phyloP scores from a whole-genome alignment of 2,888 invertebrate species.

The Poecilus cupreus region DNA sequence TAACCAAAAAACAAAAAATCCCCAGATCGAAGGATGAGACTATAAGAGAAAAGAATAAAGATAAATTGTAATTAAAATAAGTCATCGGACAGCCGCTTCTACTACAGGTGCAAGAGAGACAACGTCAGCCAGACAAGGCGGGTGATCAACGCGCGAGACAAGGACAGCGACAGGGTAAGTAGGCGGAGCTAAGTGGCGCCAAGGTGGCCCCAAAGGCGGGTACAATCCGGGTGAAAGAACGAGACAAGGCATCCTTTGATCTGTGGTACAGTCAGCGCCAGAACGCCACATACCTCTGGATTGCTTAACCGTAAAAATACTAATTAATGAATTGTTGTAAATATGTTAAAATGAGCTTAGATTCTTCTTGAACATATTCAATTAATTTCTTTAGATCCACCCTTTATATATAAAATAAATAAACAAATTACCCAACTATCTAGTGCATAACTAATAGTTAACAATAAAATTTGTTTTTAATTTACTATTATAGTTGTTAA shows the following conservation, averaged over 20 bases:
- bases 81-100: conserved; percentile 20
- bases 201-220: conserved; percentile 65
- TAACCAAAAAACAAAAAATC: background rate
- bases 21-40: conserved; percentile 57
- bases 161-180: conserved; percentile 63
- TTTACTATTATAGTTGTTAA: too few relatives aligned
- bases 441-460: too few relatives aligned
- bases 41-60: conserved; percentile 64
- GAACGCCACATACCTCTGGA: background rate
- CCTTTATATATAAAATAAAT: too few relatives aligned
- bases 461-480: too few relatives aligned
- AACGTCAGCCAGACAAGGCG: background rate
- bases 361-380: too few relatives aligned
- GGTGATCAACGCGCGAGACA: conserved; percentile 55
- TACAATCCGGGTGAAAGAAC: conserved; percentile 60
- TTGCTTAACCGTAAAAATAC: too few relatives aligned
- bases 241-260: background rate
- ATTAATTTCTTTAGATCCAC: too few relatives aligned
- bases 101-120: conserved; percentile 22
- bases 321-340: too few relatives aligned
- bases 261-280: background rate
- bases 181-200: conserved; percentile 69
- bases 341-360: too few relatives aligned
- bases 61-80: conserved; percentile 68
- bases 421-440: too few relatives aligned